Percentiles rank a stretch among this genome's conserved stretches.
Evolutionary conservation across 2,113 vertebrate genomes (phyloP).

Genomic region (Nibea albiflora): DNA sequence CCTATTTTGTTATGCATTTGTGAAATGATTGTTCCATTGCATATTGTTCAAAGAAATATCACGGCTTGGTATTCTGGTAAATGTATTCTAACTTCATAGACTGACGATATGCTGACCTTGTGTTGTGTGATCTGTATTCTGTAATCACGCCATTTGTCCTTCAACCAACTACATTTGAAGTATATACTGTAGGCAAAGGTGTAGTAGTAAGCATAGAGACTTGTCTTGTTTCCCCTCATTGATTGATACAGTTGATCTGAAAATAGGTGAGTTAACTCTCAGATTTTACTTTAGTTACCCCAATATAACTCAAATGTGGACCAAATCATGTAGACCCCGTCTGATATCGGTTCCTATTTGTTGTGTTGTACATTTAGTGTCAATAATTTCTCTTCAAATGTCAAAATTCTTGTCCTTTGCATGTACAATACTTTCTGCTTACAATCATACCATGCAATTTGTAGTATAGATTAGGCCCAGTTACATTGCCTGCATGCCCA

Average conservation of each 20-base stretch:
- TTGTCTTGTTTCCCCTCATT: too few relatives aligned
- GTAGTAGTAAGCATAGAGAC: too few relatives aligned
- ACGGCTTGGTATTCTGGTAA: background rate
- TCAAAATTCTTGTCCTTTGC: background rate
- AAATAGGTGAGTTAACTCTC: too few relatives aligned
- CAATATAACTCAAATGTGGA: background rate
- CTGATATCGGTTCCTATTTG: background rate
- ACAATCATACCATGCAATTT: background rate
- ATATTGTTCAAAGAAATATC: background rate
- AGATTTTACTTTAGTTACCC: too few relatives aligned
- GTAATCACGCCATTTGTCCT: slow-evolving; percentile 25
- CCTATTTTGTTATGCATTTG: background rate
- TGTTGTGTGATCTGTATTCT: slow-evolving; percentile 1
- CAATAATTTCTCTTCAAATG: background rate
- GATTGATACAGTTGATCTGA: too few relatives aligned
- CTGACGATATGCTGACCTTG: background rate
- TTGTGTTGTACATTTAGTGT: too few relatives aligned
- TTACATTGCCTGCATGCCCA: too few relatives aligned
- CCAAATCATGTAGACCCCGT: background rate
- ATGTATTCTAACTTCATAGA: background rate
- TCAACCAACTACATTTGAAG: background rate
- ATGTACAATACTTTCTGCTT: background rate
- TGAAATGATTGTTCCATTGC: slow-evolving; percentile 14
- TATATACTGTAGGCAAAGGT: too few relatives aligned
- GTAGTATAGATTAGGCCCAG: background rate